Evolutionary conservation across 1,140 invertebrate species (phyloP), one percentile per base, ranked within the genome.

Genomic region (Drosophila fuyamai): DNA sequence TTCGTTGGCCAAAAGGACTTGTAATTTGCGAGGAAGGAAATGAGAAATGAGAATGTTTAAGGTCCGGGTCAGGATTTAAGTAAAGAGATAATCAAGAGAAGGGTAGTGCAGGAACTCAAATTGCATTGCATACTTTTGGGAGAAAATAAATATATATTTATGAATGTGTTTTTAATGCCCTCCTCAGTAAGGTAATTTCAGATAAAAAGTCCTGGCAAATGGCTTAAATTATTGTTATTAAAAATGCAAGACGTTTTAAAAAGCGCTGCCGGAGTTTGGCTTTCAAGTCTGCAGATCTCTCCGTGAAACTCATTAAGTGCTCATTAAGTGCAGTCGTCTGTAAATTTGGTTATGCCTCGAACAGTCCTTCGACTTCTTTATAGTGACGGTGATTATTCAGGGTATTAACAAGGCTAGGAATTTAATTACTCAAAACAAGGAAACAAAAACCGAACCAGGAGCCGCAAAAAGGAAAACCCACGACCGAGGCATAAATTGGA

Each of bases 311-410:
- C 81, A 83, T 83, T 83, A 82, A 68, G 71, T 35, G 71, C 75
- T 76, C 80, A 70, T 83, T 84, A 83, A 56, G 48, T 59, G 55
- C 76, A 73, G 71, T 83, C 80, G 50, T 66, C 76, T 79, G 80
- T 53, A 50, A 82, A 65, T 75, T 65, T 65, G 57, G 68, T 68
- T 83, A 82, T 75, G 56, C 38, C 38, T 46, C 43, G 36, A 61
- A 67, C 23, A 55, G 65, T 46, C 61, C 74, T 55, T 59, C 43
- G 44, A 68, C 72, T 79, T 56, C 75, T 47, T 67, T 73, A 51
- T 61, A 35, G 46, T 47, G 32, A 8, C 47, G 27, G 40, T 73
- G 70, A 72, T 73, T 73, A 73, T 61, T 54, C 66, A 62, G 51
- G 51, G 76, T 53, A 73, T 73, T 73, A 73, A 61, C 67, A 60